Conservation (phyloP, 1,140 invertebrate genomes). For the Nilaparvata lugens region DNA sequence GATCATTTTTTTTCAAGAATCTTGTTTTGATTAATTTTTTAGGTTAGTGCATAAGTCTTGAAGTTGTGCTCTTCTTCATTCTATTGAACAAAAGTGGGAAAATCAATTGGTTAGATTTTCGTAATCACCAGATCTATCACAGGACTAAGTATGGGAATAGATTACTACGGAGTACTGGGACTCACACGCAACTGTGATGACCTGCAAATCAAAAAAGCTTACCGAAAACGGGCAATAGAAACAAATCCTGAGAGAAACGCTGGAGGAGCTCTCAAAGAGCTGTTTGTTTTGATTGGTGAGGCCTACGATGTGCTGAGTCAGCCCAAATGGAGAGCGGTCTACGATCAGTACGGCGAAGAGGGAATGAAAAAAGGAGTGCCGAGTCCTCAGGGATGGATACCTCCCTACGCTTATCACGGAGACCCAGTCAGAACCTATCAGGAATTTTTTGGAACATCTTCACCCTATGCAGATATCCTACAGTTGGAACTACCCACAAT, state of each 20-base stretch:
- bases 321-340: slow-evolving; percentile 59
- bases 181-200: not conserved
- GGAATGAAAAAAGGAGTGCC: slow-evolving; percentile 69
- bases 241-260: slow-evolving; percentile 45
- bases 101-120: too few relatives aligned
- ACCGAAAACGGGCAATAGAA: slow-evolving; percentile 54
- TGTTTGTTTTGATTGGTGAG: slow-evolving; percentile 47
- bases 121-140: too few relatives aligned
- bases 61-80: too few relatives aligned
- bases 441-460: slow-evolving; percentile 69
- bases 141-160: not conserved
- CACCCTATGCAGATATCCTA: slow-evolving; percentile 69
- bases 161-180: not conserved
- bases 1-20: too few relatives aligned
- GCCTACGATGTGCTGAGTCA: slow-evolving; percentile 75
- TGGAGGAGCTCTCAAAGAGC: slow-evolving; percentile 19
- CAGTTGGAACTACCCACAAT: slow-evolving; percentile 28
- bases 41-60: too few relatives aligned
- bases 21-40: too few relatives aligned
- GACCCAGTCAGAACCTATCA: slow-evolving; percentile 69
- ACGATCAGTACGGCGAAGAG: slow-evolving; percentile 83
- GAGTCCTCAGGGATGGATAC: slow-evolving; percentile 50
- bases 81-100: too few relatives aligned
- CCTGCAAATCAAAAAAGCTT: slow-evolving; percentile 23
- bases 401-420: slow-evolving; percentile 71